These are phyloP conservation scores for Seira musarum DNA, from an alignment of 2,888 invertebrate species.

Conservation along the genomic window DNA sequence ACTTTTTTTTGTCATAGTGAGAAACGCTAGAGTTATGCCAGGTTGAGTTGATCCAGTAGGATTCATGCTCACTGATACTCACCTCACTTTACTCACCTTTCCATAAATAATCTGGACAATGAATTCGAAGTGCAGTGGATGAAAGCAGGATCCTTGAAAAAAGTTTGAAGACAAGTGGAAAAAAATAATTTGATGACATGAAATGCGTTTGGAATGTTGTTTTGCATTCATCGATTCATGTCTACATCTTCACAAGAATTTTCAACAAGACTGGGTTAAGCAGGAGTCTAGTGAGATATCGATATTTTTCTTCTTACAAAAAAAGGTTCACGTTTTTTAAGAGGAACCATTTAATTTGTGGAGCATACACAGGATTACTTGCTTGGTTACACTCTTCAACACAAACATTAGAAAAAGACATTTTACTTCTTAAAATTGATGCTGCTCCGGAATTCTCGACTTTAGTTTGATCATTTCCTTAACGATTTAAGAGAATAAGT, in stretches of 20 bases:
- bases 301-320: conserved; percentile 8
- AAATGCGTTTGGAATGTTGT: conserved; percentile 37
- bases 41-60: too few relatives aligned
- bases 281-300: conserved; percentile 52
- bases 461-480: neutral
- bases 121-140: neutral
- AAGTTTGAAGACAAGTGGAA: neutral
- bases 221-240: conserved; percentile 1
- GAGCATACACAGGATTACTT: too few relatives aligned
- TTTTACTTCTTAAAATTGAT: too few relatives aligned
- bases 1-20: conserved; percentile 40
- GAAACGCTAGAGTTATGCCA: conserved; percentile 36
- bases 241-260: neutral
- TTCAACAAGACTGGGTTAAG: conserved; percentile 47
- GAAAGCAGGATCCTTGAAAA: neutral
- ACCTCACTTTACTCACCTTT: too few relatives aligned
- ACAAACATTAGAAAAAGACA: too few relatives aligned
- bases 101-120: too few relatives aligned
- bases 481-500: conserved; percentile 4
- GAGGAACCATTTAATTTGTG: too few relatives aligned
- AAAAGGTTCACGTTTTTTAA: neutral
- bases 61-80: too few relatives aligned
- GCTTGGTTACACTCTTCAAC: too few relatives aligned
- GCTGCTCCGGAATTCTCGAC: too few relatives aligned
- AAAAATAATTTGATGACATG: conserved; percentile 46